phyloP scores from a whole-genome alignment of 2,113 vertebrate species.

The Chaenogobius annularis region DNA sequence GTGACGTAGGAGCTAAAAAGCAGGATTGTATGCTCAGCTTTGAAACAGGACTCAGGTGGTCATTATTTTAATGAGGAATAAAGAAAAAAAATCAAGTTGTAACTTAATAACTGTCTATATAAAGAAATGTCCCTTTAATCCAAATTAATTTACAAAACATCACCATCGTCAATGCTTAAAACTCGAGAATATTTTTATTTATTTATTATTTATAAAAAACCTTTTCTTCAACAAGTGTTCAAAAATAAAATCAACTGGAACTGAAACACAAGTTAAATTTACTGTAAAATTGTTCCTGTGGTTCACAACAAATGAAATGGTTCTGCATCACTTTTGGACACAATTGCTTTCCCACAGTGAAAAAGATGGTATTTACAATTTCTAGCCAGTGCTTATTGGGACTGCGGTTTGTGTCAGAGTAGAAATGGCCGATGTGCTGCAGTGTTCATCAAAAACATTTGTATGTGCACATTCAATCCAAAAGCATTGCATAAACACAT shows the following conservation, averaged over 20 bases:
- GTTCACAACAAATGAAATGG: not conserved
- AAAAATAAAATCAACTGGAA: not conserved
- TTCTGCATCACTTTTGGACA: slow-evolving; percentile 3
- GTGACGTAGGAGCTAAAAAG: too few species aligned
- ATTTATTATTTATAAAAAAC: too few species aligned
- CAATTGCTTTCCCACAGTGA: not conserved
- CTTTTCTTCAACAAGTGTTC: too few species aligned
- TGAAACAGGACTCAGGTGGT: too few species aligned
- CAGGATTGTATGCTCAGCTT: too few species aligned
- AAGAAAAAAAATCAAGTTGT: too few species aligned
- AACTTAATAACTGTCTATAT: too few species aligned
- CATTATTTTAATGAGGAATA: too few species aligned
- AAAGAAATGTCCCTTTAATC: too few species aligned
- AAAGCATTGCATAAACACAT: slow-evolving; percentile 25
- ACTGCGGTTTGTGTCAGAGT: not conserved
- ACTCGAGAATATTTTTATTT: too few species aligned
- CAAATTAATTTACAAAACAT: too few species aligned
- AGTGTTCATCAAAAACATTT: slow-evolving; percentile 17
- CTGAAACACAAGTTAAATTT: not conserved
- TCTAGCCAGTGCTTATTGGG: not conserved
- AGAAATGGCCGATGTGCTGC: slow-evolving; percentile 1
- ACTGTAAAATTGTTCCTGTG: not conserved
- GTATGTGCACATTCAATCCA: slow-evolving; percentile 34
- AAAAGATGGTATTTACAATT: slow-evolving; percentile 2
- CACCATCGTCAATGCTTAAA: too few species aligned